These are phyloP conservation scores for Hippoglossus hippoglossus DNA, from an alignment of 2,797 vertebrate species.

Conservation along the genomic window DNA sequence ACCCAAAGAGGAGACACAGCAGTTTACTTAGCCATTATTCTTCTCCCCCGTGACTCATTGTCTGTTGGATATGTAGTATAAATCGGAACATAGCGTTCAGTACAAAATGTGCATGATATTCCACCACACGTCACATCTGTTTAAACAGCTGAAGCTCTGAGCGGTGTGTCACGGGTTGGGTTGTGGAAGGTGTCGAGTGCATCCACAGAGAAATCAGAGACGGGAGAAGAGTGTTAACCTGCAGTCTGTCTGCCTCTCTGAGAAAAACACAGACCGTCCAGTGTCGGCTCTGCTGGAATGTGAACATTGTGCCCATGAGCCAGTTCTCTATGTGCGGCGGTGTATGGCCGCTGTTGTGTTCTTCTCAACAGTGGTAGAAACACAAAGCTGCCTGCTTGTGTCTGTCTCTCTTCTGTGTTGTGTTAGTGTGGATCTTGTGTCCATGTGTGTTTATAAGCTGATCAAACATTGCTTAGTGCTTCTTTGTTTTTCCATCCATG, in stretches of 20 bases:
- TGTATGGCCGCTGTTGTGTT: conserved; percentile 13
- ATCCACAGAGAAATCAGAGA: conserved; percentile 27
- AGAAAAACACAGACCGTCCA: conserved; percentile 31
- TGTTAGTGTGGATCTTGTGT: not conserved
- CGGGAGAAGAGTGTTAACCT: conserved; percentile 49
- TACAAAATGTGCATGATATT: conserved; percentile 39
- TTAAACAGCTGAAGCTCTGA: conserved; percentile 35
- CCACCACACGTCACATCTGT: conserved; percentile 22
- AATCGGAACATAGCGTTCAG: conserved; percentile 40
- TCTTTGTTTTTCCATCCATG: not conserved
- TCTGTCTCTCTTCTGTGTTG: not conserved
- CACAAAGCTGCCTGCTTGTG: conserved; percentile 21
- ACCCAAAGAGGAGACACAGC: conserved; percentile 1
- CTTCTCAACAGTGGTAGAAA: not conserved
- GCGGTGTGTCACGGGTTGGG: not conserved
- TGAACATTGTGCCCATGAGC: conserved; percentile 31
- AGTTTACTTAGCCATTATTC: not conserved
- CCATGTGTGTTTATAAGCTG: not conserved
- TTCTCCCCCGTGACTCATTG: conserved; percentile 16
- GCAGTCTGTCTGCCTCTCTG: not conserved
- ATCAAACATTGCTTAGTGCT: conserved; percentile 7
- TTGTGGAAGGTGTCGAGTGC: conserved; percentile 19
- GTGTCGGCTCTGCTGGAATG: conserved; percentile 49
- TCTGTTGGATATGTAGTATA: not conserved
- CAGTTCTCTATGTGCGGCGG: conserved; percentile 14